Base-by-base conservation (phyloP, 1,140 invertebrate species). In the Trissolcus basalis region DNA sequence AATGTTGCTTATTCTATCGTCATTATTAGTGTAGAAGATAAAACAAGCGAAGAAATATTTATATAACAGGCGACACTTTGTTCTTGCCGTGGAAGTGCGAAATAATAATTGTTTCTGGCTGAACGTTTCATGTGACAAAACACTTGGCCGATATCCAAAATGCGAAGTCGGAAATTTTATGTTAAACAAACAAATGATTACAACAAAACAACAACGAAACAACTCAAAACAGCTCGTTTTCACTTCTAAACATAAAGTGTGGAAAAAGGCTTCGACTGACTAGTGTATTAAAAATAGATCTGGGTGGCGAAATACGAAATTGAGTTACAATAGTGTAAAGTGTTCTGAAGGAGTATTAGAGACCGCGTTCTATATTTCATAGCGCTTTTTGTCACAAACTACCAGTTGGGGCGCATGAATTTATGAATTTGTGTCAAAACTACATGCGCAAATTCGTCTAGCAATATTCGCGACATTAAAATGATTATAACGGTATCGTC, bases 81-180 rank as follows among this genome's bases (percentile, higher is more conserved):
- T 27, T 27, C 19, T 27, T 27, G 19, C 19, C 19, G 19, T n/a
- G 6, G 6, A 27, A 27, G 19, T 27, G 19, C 19, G 6, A 6
- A 27, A 27, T 27, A 45, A 55, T 44, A 55, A 65, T 65, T 65
- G 36, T 54, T 55, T 50, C 35, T 58, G 47, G 64, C 54, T 44
- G 39, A 10, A 35, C 55, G 36, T 59, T 53, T 65, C 11, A 15
- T 51, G 43, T 68, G 58, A 59, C 64, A 68, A 68, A 59, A 58
- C 14, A 8, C n/a, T 16, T 78, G 76, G 76, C 60, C 15, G 7
- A 14, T 15, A 14, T 50, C 51, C 67, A 70, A 54, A 70, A 19
- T 54, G 12, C 13, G 3, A 19, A 47, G 36, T 64, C 13, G 44
- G 33, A 53, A 65, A 55, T 54, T n/a, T 54, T 63, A 44, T 15